Conservation (phyloP, 2,113 vertebrate species). For the Hyperoodon ampullatus region DNA sequence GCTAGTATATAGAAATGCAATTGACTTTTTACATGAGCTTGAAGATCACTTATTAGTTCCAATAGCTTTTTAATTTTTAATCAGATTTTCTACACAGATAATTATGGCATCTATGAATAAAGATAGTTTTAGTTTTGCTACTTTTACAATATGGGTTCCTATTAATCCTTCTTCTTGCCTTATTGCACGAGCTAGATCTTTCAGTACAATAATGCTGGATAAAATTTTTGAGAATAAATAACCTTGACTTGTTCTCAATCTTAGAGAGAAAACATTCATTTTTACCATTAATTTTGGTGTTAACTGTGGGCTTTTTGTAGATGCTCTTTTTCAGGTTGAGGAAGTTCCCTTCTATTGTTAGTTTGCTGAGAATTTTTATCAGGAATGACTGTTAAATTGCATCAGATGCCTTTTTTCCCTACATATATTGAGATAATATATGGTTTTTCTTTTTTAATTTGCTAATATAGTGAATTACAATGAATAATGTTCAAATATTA, state of each 20-base stretch:
- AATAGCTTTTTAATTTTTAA: not conserved
- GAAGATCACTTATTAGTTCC: not conserved
- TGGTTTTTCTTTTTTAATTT: not conserved
- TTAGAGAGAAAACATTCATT: not conserved
- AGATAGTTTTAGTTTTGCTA: not conserved
- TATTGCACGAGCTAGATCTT: not conserved
- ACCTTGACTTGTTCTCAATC: not conserved
- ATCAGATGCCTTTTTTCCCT: not conserved
- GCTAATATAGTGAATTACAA: not conserved
- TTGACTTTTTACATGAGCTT: not conserved
- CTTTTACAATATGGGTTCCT: not conserved
- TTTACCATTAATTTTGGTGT: not conserved
- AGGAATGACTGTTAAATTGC: not conserved
- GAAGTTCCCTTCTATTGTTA: not conserved
- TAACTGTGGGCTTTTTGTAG: not conserved
- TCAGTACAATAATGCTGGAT: not conserved
- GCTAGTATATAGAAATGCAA: not conserved
- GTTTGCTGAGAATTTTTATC: not conserved
- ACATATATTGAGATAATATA: not conserved
- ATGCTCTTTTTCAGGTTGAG: not conserved
- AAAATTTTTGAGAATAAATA: not conserved
- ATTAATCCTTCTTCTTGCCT: not conserved
- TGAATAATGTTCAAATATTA: not conserved
- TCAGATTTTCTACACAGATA: not conserved
- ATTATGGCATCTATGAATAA: not conserved